Percentiles rank a stretch among this genome's conserved stretches.
phyloP scores from a whole-genome alignment of 2,888 invertebrate genomes.

The Diplazon laetatorius region DNA sequence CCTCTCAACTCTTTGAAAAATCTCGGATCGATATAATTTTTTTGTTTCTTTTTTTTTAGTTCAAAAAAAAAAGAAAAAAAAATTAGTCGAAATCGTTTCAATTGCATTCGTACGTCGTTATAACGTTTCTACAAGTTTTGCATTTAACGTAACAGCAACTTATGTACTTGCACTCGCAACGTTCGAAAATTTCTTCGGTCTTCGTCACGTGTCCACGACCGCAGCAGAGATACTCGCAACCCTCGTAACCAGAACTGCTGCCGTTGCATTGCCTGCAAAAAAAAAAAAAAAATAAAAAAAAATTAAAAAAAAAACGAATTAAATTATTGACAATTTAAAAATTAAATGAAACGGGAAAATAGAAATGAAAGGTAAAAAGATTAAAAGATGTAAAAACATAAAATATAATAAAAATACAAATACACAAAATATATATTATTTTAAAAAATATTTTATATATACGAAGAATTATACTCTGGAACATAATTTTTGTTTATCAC shows the following conservation, averaged over 20 bases:
- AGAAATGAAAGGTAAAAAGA: constrained; percentile 53
- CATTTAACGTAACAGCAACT: constrained; percentile 95
- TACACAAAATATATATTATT: too few species aligned
- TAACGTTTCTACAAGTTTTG: constrained; percentile 89
- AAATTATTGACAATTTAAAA: constrained; percentile 19
- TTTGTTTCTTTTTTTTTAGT: too few species aligned
- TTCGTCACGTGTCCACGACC: constrained; percentile 90
- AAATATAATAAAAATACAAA: constrained; percentile 29
- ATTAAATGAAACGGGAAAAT: constrained; percentile 54
- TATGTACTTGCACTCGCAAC: constrained; percentile 93
- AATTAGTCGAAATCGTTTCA: constrained; percentile 76
- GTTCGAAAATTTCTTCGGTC: constrained; percentile 87
- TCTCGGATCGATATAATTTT: not conserved
- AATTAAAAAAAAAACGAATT: constrained; percentile 52
- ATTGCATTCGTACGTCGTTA: constrained; percentile 89
- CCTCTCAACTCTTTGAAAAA: too few species aligned
- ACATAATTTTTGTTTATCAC: not conserved
- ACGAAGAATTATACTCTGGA: too few species aligned
- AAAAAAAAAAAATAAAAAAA: constrained; percentile 44
- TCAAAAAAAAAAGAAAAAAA: not conserved
- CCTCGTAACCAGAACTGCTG: constrained; percentile 86
- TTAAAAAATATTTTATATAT: too few species aligned
- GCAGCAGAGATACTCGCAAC: constrained; percentile 92
- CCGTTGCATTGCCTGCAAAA: constrained; percentile 88
- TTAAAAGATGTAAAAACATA: not conserved